A percentile compares a stretch with the other conserved stretches of the same genome.
These are phyloP conservation scores for Poeciliopsis prolifica DNA, from an alignment of 2,113 vertebrate genomes.

Conservation along the genomic window DNA sequence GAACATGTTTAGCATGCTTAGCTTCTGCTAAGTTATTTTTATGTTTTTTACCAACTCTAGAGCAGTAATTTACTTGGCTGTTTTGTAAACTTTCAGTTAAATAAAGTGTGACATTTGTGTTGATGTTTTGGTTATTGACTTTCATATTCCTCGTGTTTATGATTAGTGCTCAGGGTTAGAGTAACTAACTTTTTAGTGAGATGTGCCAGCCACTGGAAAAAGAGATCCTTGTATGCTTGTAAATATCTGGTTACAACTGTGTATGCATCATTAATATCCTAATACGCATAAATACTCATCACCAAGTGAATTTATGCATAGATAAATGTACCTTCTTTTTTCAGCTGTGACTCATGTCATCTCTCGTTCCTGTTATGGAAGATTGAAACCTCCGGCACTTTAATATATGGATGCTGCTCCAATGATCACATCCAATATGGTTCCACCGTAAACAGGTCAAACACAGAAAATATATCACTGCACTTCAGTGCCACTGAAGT, in stretches of 20 bases:
- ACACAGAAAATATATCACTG: background rate
- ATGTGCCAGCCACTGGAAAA: background rate
- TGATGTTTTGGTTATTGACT: too few relatives aligned
- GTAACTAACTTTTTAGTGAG: too few relatives aligned
- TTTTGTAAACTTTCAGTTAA: too few relatives aligned
- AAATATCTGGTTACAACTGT: background rate
- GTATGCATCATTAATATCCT: background rate
- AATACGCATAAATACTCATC: background rate
- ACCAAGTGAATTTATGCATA: background rate
- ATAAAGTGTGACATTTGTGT: too few relatives aligned
- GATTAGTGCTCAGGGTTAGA: too few relatives aligned
- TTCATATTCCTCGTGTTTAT: too few relatives aligned
- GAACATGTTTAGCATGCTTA: too few relatives aligned
- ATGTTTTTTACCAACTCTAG: too few relatives aligned
- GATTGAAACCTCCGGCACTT: too few relatives aligned
- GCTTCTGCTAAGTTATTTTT: too few relatives aligned
- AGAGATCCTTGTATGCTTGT: background rate
- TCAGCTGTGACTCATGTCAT: background rate
- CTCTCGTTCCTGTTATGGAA: background rate
- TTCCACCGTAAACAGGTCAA: conserved; percentile 11
- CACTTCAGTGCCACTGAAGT: conserved; percentile 4
- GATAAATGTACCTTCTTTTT: background rate
- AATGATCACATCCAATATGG: background rate
- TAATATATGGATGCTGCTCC: background rate
- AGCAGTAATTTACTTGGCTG: too few relatives aligned